Evolutionary conservation across 2,113 vertebrate species (phyloP), one percentile per base, ranked within the genome.

Genomic region (Channa argus): DNA sequence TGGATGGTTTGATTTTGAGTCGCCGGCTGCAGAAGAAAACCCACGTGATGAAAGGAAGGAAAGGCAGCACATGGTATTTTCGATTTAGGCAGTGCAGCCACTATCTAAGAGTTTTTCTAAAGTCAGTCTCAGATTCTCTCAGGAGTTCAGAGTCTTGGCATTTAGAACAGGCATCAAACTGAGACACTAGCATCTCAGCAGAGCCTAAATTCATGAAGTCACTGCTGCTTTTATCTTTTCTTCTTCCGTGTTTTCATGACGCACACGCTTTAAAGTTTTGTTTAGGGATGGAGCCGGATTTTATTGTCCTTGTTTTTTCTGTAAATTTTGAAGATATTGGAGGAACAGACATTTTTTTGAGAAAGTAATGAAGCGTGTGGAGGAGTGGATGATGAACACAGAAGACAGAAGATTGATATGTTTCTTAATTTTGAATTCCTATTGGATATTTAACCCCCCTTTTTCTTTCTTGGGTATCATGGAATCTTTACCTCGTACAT

Each of bases 401-500:
- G 50, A 7, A 1, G 41, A 53, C 11, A n/a, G 38, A 61, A 38
- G 58, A 38, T 2, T 49, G 58, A 61, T 52, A 0, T 37, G 33
- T 24, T 24, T 24, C 24, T 24, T 24, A 24, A 24, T 24, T 24
- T 24, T 24, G 24, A 24, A 24, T 24, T 24, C 24, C 24, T 24
- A 24, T 24, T 24, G 24, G 24, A 24, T 24, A 24, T 24, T 24
- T 24, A 24, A 24, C 24, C 24, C 24, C 24, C 24, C 24, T 24
- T 24, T 24, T 24, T 24, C 24, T 24, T 24, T 24, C 24, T 24
- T 24, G 24, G 24, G 1, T 44, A 5, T 59, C 4, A 3, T 56
- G 75, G 64, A 74, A 52, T 74, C 43, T 14, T 38, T 50, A 24
- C 24, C 24, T 24, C 24, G 24, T 24, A 24, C 24, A 24, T 24